A percentile compares a stretch with the other conserved stretches of the same genome.
Evolutionary conservation across 2,113 vertebrate species (phyloP).

Genomic region (Myotis yumanensis): DNA sequence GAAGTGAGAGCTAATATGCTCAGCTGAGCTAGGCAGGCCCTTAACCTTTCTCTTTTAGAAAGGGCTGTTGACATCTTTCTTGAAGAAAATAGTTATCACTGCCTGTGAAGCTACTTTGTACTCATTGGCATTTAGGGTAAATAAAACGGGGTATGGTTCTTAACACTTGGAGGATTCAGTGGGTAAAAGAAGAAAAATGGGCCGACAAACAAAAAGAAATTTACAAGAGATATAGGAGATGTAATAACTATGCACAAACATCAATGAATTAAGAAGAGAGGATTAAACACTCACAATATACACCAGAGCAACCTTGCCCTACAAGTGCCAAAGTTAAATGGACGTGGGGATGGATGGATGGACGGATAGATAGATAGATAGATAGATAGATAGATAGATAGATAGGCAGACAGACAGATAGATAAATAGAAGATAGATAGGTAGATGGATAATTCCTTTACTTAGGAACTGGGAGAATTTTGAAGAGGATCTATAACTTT

Average conservation of each 20-base stretch:
- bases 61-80: conserved; percentile 34
- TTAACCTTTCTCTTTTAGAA: conserved; percentile 36
- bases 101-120: conserved; percentile 19
- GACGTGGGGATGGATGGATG: background rate
- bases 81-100: conserved; percentile 13
- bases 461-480: background rate
- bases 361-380: background rate
- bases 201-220: conserved; percentile 16
- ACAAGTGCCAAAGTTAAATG: background rate
- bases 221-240: background rate
- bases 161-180: background rate
- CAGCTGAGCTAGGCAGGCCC: background rate
- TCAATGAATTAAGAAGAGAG: conserved; percentile 28
- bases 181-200: conserved; percentile 9
- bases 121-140: background rate
- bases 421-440: background rate
- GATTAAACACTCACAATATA: background rate
- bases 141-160: conserved; percentile 16
- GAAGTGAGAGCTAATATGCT: conserved; percentile 27
- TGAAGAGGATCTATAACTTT: background rate
- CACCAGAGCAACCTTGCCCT: background rate
- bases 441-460: background rate
- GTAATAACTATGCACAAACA: conserved; percentile 12
- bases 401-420: background rate
- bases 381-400: background rate